Evolutionary conservation across 2,888 invertebrate genomes (phyloP), one percentile per base, ranked within the genome.

Genomic region (Spisula subtruncata): DNA sequence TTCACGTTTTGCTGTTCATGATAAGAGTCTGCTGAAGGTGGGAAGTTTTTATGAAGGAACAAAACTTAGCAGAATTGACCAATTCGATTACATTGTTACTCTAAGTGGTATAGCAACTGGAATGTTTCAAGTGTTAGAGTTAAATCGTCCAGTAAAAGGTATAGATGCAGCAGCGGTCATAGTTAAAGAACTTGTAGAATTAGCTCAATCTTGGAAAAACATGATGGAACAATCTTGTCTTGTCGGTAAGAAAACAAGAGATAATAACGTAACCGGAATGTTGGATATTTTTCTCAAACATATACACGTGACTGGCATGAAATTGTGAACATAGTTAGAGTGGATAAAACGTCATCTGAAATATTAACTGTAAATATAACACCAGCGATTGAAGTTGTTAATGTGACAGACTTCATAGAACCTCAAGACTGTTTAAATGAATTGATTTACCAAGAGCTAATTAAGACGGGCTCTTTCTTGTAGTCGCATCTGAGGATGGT

Each of bases 1-100:
- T 60, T n/a, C 48, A 18, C 82, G 88, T 18, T 89, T 90, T 46
- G 51, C 60, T 12, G 83, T 84, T 5, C 66, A 84, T 14, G 54
- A 82, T 20, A 83, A 88, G 35, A 41, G 60, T 12, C 18, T 90
- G 14, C n/a, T 90, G 48, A 88, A 88, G 81, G 81, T 90, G 71
- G 90, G 90, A n/a, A 88, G 88, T 46, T 86, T 90, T 35, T 86
- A 86, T 25, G 85, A 87, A 85, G 87, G 87, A 12, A 83, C 60
- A 20, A 82, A 87, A n/a, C n/a, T 88, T 6, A 46, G 75, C 16
- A 16, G 54, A 35, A 25, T 80, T 16, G 83, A 88, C 54, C 81
- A 87, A 51, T 88, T 86, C 79, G 86, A 90, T 71, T 90, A 60
- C 25, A 54, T 88, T 5, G 86, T 81, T 10, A 79, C 84, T 20